A percentile compares a stretch with the other conserved stretches of the same genome.
These are phyloP conservation scores for Propsilocerus akamusi DNA, from an alignment of 1,140 invertebrate genomes.

Conservation along the genomic window DNA sequence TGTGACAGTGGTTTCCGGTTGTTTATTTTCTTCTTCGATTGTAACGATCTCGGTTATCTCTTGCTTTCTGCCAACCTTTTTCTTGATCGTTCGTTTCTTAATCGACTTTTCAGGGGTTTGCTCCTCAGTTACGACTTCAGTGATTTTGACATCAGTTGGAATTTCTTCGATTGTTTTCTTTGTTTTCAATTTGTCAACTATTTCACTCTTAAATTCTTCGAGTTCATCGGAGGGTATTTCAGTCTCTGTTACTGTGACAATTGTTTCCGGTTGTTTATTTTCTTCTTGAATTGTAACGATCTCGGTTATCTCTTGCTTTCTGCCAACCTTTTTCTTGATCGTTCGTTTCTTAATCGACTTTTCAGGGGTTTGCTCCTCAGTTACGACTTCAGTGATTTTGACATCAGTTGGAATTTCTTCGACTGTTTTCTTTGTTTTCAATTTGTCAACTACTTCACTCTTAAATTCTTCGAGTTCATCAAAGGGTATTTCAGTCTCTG, in stretches of 20 bases:
- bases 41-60: conserved; percentile 17
- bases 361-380: conserved; percentile 13
- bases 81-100: conserved; percentile 18
- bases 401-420: conserved; percentile 14
- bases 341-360: conserved; percentile 21
- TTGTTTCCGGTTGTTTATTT: conserved; percentile 21
- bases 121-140: conserved; percentile 14
- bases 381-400: conserved; percentile 13
- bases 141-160: conserved; percentile 18
- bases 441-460: conserved; percentile 13
- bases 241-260: conserved; percentile 18
- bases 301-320: conserved; percentile 22
- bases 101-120: conserved; percentile 16
- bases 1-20: conserved; percentile 17
- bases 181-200: conserved; percentile 10
- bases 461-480: conserved; percentile 3
- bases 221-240: neutral
- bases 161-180: conserved; percentile 12
- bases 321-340: conserved; percentile 21
- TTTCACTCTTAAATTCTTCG: conserved; percentile 6
- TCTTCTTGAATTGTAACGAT: conserved; percentile 27
- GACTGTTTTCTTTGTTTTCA: conserved; percentile 13
- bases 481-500: conserved; percentile 10
- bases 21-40: conserved; percentile 18
- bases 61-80: conserved; percentile 14